Evolutionary conservation across 2,888 invertebrate species (phyloP), one percentile per base, ranked within the genome.

Genomic region (Andrena flavipes): DNA sequence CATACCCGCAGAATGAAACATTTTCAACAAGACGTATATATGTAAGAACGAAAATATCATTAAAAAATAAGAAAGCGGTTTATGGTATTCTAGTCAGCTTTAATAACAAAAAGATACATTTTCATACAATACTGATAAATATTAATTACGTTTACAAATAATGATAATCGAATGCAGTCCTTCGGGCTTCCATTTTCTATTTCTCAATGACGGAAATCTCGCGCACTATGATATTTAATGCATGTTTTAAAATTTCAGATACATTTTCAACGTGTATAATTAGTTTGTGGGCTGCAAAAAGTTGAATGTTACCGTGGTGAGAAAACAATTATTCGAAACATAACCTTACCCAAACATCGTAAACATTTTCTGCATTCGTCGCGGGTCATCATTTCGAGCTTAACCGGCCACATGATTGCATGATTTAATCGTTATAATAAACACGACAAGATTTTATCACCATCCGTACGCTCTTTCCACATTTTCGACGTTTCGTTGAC

Each of bases 351-450:
- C 93, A 98, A 96, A 95, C 97, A 96, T 92, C 98, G 96, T 93
- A 98, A 96, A 95, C 97, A 96, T 93, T 97, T 96, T 94, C 97
- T 96, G 94, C 98, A 98, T 94, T 98, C 98, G 94, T 98, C 98
- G 93, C 96, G 96, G 91, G 97, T 97, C 96, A 98, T 96, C 54
- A 54, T 80, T 95, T 98, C 97, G 90, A 97, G 95, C 86, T 97
- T 95, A 94, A 96, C 95, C 87, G 97, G 97, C 97, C 96, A 96
- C 95, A 95, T 95, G 86, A 77, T 91, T 93, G 48, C 68, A 62
- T 82, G 60, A 73, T 76, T 82, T 48, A 76, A 77, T 74, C 62
- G 49, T 76, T 83, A 76, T 69, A 79, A 63, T 84, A 85, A 74
- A 71, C 56, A 35, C 51, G 8, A 82, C 30, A 75, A 60, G 35